These are phyloP conservation scores for Acheta domesticus DNA, from an alignment of 2,888 invertebrate genomes.

Conservation along the genomic window DNA sequence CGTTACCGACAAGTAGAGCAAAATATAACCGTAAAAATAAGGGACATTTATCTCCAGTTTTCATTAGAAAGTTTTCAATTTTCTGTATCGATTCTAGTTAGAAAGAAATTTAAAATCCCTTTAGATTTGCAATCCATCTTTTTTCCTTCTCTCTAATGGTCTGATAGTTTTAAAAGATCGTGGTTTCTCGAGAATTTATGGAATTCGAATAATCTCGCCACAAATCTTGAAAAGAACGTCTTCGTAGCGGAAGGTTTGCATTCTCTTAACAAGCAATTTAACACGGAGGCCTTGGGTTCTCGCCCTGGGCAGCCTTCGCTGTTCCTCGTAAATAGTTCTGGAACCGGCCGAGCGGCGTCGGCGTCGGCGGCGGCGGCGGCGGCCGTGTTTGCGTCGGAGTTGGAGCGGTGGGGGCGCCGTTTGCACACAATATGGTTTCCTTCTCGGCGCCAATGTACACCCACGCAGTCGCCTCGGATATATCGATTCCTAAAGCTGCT, in stretches of 20 bases:
- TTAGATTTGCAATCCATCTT: too few relatives aligned
- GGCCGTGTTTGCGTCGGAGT: background rate
- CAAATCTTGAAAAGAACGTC: too few relatives aligned
- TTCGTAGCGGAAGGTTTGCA: background rate
- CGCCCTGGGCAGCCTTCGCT: background rate
- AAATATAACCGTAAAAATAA: too few relatives aligned
- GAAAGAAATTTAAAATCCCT: too few relatives aligned
- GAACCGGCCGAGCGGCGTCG: background rate
- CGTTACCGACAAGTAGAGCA: too few relatives aligned
- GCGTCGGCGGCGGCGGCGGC: background rate
- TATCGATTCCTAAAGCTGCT: background rate
- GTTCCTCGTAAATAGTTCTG: background rate
- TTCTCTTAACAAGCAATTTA: slow-evolving; percentile 18
- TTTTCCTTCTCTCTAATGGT: too few relatives aligned
- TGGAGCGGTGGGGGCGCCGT: background rate
- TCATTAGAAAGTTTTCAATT: too few relatives aligned
- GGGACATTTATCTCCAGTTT: too few relatives aligned
- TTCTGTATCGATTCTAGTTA: too few relatives aligned
- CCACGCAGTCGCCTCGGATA: background rate
- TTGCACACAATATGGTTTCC: slow-evolving; percentile 5
- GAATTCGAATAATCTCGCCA: too few relatives aligned
- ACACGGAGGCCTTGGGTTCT: background rate
- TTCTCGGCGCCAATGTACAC: background rate
- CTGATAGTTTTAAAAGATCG: too few relatives aligned
- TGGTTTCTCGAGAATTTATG: too few relatives aligned